Evolutionary conservation across 2,113 vertebrate genomes (phyloP).

Genomic region (Tachycineta bicolor): DNA sequence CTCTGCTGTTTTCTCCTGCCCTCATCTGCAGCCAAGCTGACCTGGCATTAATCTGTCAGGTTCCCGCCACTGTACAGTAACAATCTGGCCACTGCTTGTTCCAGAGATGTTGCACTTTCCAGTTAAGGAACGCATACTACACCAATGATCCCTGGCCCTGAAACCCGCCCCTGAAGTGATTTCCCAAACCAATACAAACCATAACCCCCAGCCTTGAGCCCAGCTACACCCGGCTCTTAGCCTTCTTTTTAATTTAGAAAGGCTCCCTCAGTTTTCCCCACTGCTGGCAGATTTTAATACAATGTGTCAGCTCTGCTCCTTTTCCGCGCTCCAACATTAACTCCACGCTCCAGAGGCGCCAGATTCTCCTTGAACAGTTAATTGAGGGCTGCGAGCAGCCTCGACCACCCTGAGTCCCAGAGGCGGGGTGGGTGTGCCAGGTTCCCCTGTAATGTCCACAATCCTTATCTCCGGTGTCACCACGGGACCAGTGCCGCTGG

Average conservation of each 20-base stretch:
- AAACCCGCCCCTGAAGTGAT: neutral
- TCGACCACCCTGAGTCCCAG: neutral
- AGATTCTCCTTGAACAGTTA: neutral
- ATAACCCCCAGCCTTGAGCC: neutral
- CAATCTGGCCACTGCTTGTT: neutral
- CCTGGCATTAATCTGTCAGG: neutral
- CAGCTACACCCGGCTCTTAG: neutral
- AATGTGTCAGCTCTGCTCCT: neutral
- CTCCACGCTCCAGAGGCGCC: neutral
- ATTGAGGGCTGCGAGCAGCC: neutral
- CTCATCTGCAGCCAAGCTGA: neutral
- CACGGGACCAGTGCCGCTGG: accelerated
- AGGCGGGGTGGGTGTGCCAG: neutral
- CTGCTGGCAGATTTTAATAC: neutral
- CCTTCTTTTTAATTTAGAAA: slow-evolving; percentile 1
- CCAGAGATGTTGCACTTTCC: neutral
- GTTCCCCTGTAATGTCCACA: neutral
- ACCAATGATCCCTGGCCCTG: neutral
- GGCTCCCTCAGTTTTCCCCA: neutral
- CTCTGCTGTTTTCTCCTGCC: neutral
- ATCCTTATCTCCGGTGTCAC: neutral
- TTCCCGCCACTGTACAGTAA: neutral
- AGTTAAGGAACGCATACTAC: neutral
- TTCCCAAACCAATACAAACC: neutral
- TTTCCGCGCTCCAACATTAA: neutral